Conservation (phyloP, 2,797 vertebrate genomes). For the Hippopotamyrus pictus region DNA sequence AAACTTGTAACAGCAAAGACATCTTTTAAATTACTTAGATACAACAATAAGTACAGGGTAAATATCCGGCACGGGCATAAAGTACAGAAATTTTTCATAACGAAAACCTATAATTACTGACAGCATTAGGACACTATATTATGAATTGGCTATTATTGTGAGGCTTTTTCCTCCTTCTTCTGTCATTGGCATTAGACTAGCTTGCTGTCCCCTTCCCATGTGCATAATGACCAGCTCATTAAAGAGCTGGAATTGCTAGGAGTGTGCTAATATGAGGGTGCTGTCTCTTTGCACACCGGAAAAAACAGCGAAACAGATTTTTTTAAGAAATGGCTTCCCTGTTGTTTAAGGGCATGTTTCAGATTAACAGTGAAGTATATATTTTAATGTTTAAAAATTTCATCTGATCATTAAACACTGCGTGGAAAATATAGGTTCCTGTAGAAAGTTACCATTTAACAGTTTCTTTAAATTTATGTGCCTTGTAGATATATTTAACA, state of each 20-base stretch:
- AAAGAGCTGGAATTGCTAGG: conserved; percentile 30
- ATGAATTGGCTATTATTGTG: conserved; percentile 35
- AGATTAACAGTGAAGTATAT: not conserved
- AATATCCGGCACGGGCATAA: not conserved
- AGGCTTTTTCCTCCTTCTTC: conserved; percentile 30
- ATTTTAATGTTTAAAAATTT: not conserved
- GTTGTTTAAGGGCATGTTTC: not conserved
- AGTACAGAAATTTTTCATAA: not conserved
- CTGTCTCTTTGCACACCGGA: not conserved
- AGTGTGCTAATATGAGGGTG: conserved; percentile 37
- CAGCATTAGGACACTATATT: conserved; percentile 28
- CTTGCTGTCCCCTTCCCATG: conserved; percentile 22
- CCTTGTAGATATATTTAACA: not conserved
- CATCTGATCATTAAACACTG: not conserved
- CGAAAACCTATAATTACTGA: conserved; percentile 31
- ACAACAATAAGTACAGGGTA: not conserved
- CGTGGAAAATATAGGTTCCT: not conserved
- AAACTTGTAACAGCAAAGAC: not conserved
- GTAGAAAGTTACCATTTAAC: not conserved
- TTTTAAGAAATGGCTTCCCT: not conserved
- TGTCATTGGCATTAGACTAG: conserved; percentile 34
- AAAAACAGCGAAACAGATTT: not conserved
- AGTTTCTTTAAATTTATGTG: not conserved
- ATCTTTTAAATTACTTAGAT: not conserved
- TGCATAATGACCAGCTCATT: conserved; percentile 45